These are phyloP conservation scores for Chouioia cunea DNA, from an alignment of 2,888 invertebrate genomes.

Conservation along the genomic window DNA sequence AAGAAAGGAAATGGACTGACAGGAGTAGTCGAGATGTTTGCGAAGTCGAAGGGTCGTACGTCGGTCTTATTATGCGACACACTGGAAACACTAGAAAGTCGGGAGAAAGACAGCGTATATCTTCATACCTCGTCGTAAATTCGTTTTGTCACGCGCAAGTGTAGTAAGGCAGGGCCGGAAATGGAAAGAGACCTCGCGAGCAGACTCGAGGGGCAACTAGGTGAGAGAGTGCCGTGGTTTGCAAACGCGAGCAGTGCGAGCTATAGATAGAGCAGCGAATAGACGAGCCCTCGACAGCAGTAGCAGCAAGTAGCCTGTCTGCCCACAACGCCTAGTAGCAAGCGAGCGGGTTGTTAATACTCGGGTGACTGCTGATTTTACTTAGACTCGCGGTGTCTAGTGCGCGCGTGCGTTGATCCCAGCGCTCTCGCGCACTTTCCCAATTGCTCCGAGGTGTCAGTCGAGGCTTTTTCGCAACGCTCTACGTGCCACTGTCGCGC, in stretches of 20 bases:
- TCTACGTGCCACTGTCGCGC: no score
- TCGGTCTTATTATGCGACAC: no score
- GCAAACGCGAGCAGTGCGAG: neutral
- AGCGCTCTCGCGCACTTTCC: neutral
- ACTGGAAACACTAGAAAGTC: no score
- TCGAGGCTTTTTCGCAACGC: no score
- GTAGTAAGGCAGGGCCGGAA: no score
- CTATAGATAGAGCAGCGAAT: conserved; percentile 34
- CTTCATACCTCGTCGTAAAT: conserved; percentile 15
- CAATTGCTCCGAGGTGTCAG: neutral
- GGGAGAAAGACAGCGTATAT: no score
- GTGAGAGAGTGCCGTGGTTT: conserved; percentile 17
- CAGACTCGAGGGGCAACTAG: conserved; percentile 20
- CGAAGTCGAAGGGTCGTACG: no score
- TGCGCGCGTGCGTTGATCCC: conserved; percentile 2
- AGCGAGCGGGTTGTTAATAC: neutral
- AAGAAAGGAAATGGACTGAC: no score
- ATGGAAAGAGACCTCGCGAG: no score
- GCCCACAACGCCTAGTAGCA: conserved; percentile 24
- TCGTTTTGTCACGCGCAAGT: neutral
- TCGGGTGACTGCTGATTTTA: conserved; percentile 19
- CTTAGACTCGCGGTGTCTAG: conserved; percentile 6
- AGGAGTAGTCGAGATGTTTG: no score
- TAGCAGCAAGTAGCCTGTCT: no score
- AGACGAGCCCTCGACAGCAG: conserved; percentile 31